Percentiles rank a stretch among this genome's conserved stretches.
Evolutionary conservation across 2,888 invertebrate genomes (phyloP).

Genomic region (Parasteatoda lunata): DNA sequence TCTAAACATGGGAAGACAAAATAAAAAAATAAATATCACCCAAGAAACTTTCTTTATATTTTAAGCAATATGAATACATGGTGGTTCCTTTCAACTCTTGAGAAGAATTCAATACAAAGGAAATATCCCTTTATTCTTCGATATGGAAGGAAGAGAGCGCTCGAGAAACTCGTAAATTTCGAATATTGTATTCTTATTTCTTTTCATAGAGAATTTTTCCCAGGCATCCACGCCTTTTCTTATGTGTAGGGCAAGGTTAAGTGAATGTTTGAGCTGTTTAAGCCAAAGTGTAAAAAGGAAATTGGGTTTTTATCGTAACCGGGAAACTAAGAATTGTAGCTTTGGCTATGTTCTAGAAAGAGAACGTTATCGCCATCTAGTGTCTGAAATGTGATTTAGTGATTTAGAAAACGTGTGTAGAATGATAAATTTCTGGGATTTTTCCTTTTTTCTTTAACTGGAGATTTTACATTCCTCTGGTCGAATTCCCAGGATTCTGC

Average conservation of each 20-base stretch:
- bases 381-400: not conserved
- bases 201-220: slow-evolving; percentile 1
- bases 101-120: too few relatives aligned
- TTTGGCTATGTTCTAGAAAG: not conserved
- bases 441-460: not conserved
- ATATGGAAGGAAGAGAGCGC: not conserved
- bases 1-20: too few relatives aligned
- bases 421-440: not conserved
- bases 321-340: not conserved
- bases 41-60: too few relatives aligned
- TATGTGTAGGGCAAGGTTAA: slow-evolving; percentile 14
- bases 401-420: not conserved
- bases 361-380: not conserved
- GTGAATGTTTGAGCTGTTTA: slow-evolving; percentile 37
- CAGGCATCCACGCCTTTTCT: not conserved
- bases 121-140: too few relatives aligned
- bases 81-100: too few relatives aligned
- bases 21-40: too few relatives aligned
- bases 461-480: too few relatives aligned
- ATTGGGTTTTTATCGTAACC: slow-evolving; percentile 40
- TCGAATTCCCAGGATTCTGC: too few relatives aligned
- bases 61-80: too few relatives aligned
- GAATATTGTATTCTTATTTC: not conserved
- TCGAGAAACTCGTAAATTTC: not conserved
- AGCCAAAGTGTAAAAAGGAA: slow-evolving; percentile 28